Conservation (phyloP, 2,888 invertebrate species). For the Cheilosia urbana region DNA sequence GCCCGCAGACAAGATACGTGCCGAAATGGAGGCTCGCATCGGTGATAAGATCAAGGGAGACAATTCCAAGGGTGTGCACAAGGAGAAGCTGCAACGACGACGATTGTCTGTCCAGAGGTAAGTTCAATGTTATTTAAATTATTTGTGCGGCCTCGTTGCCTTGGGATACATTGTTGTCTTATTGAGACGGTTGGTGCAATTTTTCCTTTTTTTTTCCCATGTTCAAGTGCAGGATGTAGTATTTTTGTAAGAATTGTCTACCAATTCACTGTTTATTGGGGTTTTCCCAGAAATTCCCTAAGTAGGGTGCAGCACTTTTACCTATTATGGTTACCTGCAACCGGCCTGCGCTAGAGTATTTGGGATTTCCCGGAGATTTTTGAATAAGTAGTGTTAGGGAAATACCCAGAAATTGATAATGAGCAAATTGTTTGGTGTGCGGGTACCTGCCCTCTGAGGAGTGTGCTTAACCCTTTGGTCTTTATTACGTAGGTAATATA, state of each 20-base stretch:
- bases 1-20: constrained; percentile 76
- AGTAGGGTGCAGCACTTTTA: constrained; percentile 7
- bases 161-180: constrained; percentile 46
- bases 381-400: constrained; percentile 42
- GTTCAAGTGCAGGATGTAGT: constrained; percentile 11
- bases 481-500: not conserved
- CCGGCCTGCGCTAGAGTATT: not conserved
- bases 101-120: constrained; percentile 77
- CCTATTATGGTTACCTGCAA: constrained; percentile 21
- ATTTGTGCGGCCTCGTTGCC: not conserved
- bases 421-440: constrained; percentile 24
- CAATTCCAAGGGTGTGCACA: constrained; percentile 77
- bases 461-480: constrained; percentile 43
- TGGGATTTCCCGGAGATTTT: constrained; percentile 50
- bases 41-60: constrained; percentile 77
- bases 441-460: not conserved
- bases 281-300: constrained; percentile 57
- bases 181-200: constrained; percentile 28
- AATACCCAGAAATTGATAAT: constrained; percentile 46
- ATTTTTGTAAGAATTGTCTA: not conserved
- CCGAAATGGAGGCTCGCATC: constrained; percentile 75
- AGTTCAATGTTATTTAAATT: constrained; percentile 37
- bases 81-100: constrained; percentile 75
- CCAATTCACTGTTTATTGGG: constrained; percentile 61
- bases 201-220: not conserved